phyloP scores from a whole-genome alignment of 1,140 invertebrate species.

The Eurosta solidaginis region DNA sequence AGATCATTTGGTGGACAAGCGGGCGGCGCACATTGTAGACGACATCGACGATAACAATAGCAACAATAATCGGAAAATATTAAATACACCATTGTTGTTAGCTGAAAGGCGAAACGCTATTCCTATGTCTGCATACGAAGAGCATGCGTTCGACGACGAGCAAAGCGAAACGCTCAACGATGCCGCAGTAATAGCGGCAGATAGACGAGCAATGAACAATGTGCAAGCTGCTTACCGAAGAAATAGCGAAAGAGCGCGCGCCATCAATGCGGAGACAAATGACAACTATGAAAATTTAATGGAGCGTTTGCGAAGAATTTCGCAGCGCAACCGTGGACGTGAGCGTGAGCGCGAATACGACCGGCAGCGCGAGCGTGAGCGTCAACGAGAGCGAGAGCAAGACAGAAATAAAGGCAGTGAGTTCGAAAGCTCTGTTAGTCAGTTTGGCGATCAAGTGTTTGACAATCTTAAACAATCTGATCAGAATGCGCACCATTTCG shows the following conservation, averaged over 20 bases:
- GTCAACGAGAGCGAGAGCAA: neutral
- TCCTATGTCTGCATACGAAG: neutral
- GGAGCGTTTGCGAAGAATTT: neutral
- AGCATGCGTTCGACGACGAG: too few species aligned
- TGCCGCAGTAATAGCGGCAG: conserved; percentile 1
- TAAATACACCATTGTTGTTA: neutral
- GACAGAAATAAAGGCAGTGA: neutral
- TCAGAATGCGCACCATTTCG: neutral
- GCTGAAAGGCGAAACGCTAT: neutral
- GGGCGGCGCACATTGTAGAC: neutral
- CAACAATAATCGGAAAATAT: neutral
- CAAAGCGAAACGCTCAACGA: neutral
- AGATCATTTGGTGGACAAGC: conserved; percentile 2
- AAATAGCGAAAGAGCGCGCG: neutral
- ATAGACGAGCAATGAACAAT: neutral
- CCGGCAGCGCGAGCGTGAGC: neutral
- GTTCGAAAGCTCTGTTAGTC: neutral
- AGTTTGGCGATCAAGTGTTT: conserved; percentile 13
- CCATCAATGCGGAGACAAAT: neutral
- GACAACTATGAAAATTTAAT: neutral
- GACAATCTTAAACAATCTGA: conserved; percentile 30
- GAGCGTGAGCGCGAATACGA: neutral
- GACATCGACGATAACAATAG: neutral
- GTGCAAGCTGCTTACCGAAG: neutral
- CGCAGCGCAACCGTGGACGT: neutral